Percentiles rank a stretch among this genome's conserved stretches.
phyloP scores from a whole-genome alignment of 2,888 invertebrate species.

The Strigamia transsilvanica region DNA sequence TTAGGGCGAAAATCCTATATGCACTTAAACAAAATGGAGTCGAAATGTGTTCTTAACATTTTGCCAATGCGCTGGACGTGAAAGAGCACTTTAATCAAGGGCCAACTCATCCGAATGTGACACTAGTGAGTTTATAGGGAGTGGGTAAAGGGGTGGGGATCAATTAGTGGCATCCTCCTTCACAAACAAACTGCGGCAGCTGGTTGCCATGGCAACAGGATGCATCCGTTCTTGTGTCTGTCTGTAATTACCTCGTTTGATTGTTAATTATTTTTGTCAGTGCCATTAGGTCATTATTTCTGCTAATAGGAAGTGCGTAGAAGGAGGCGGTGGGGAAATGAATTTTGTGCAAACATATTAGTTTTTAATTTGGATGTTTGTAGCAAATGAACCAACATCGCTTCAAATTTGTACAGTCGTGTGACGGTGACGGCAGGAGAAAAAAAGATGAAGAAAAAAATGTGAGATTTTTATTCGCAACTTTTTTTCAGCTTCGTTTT shows the following conservation, averaged over 20 bases:
- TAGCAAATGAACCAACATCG: slow-evolving; percentile 20
- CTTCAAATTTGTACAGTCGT: background rate
- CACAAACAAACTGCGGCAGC: slow-evolving; percentile 30
- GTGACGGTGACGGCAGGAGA: background rate
- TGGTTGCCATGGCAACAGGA: slow-evolving; percentile 26
- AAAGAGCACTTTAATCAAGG: slow-evolving; percentile 13
- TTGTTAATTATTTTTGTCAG: slow-evolving; percentile 30
- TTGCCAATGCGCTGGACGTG: background rate
- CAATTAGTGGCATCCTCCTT: slow-evolving; percentile 25
- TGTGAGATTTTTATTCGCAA: background rate
- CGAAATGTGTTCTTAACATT: slow-evolving; percentile 6
- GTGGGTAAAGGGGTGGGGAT: slow-evolving; percentile 24
- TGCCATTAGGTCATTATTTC: slow-evolving; percentile 30
- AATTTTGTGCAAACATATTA: slow-evolving; percentile 25
- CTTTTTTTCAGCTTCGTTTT: background rate
- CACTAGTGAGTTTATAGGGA: slow-evolving; percentile 5
- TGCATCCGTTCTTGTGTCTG: slow-evolving; percentile 30
- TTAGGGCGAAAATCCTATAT: background rate
- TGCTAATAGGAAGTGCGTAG: slow-evolving; percentile 21
- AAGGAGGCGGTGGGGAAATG: slow-evolving; percentile 30
- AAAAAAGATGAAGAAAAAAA: background rate
- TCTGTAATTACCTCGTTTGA: slow-evolving; percentile 30
- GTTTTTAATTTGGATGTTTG: slow-evolving; percentile 30
- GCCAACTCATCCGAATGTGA: background rate
- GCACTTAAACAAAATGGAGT: background rate